Conservation (phyloP, 2,113 vertebrate species). For the Hyaena hyaena region DNA sequence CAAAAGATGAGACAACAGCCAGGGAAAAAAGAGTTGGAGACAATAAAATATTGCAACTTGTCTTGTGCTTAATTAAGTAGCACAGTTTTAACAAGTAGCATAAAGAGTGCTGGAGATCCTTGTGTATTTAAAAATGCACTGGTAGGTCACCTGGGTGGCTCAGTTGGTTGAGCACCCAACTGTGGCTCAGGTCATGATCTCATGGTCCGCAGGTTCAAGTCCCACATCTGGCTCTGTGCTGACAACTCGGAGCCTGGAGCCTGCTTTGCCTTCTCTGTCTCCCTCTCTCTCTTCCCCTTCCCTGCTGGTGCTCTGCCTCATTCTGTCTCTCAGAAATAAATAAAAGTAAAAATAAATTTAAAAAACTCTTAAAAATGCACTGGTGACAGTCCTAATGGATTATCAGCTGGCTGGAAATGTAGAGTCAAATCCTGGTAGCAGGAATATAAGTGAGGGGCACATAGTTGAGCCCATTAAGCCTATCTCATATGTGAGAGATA, state of each 20-base stretch:
- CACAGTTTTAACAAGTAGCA: neutral
- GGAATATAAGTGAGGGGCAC: neutral
- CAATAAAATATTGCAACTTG: neutral
- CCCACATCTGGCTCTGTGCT: no score
- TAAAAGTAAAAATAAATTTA: no score
- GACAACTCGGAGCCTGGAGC: no score
- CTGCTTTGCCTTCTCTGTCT: no score
- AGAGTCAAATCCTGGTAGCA: neutral
- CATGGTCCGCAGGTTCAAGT: no score
- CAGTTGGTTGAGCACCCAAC: no score
- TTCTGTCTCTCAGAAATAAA: no score
- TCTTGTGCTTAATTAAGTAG: neutral
- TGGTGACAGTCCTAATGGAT: constrained; percentile 38
- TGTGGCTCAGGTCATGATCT: no score
- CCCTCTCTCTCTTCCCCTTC: no score
- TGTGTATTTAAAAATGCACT: neutral
- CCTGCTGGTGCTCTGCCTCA: no score
- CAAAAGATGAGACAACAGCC: neutral
- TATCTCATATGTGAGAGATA: neutral
- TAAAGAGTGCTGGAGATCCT: neutral
- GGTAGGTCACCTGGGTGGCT: neutral
- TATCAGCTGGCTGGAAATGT: constrained; percentile 9
- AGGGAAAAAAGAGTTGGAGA: neutral
- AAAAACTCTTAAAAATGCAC: neutral
- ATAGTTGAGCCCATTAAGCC: neutral